These are phyloP conservation scores for Furcula furcula DNA, from an alignment of 2,888 invertebrate species.

Conservation along the genomic window DNA sequence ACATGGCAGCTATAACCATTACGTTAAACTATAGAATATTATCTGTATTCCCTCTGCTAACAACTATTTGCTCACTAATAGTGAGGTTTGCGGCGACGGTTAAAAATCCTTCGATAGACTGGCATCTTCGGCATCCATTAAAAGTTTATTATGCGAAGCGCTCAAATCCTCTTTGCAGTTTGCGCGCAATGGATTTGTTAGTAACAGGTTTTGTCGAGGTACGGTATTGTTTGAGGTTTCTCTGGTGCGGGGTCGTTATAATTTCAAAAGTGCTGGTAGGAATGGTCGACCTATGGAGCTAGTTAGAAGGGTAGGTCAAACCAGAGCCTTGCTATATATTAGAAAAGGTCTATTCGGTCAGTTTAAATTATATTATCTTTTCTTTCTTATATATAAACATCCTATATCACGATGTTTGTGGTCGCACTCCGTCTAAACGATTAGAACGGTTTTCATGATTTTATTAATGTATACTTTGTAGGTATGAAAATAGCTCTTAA, in stretches of 20 bases:
- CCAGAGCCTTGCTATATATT: conserved; percentile 24
- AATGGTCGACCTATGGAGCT: conserved; percentile 26
- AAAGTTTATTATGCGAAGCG: too few relatives aligned
- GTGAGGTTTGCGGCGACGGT: conserved; percentile 19
- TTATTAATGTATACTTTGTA: too few relatives aligned
- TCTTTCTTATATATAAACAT: too few relatives aligned
- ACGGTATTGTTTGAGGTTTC: background rate
- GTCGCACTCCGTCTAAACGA: too few relatives aligned
- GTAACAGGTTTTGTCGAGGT: background rate
- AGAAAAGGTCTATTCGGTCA: conserved; percentile 17
- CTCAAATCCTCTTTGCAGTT: too few relatives aligned
- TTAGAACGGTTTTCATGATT: too few relatives aligned
- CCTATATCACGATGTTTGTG: too few relatives aligned
- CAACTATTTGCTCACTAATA: conserved; percentile 30
- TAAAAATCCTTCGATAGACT: background rate
- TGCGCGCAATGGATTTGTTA: conserved; percentile 2
- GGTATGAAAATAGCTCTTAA: too few relatives aligned
- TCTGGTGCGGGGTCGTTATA: conserved; percentile 30
- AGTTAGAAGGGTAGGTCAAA: conserved; percentile 32
- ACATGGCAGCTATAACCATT: too few relatives aligned
- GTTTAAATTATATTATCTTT: conserved; percentile 13
- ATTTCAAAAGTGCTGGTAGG: conserved; percentile 32
- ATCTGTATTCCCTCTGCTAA: conserved; percentile 6
- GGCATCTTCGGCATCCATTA: conserved; percentile 6
- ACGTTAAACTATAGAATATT: too few relatives aligned